A percentile compares a stretch with the other conserved stretches of the same genome.
These are phyloP conservation scores for Dryadula phaetusa DNA, from an alignment of 2,888 invertebrate species.

Conservation along the genomic window DNA sequence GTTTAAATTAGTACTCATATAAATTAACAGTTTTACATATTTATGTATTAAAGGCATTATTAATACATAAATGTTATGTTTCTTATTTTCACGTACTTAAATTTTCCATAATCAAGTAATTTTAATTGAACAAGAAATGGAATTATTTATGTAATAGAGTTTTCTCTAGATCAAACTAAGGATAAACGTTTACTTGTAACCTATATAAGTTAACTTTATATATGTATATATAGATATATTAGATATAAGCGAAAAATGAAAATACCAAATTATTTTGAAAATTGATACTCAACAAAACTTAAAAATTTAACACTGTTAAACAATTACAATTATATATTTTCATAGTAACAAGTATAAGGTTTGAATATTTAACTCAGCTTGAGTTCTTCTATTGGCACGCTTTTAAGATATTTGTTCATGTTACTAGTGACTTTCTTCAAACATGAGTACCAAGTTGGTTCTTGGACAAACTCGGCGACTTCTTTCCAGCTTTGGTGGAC, in stretches of 20 bases:
- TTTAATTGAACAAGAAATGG: too few species aligned
- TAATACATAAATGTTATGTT: too few species aligned
- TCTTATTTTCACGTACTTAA: too few species aligned
- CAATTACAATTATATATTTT: neutral
- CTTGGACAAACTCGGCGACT: slow-evolving; percentile 49
- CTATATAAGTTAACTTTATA: too few species aligned
- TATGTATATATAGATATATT: neutral
- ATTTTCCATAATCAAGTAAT: too few species aligned
- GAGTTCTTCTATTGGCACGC: slow-evolving; percentile 32
- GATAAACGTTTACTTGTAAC: too few species aligned
- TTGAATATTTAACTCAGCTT: slow-evolving; percentile 2
- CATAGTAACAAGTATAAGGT: neutral
- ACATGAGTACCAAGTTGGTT: slow-evolving; percentile 48
- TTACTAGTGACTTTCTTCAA: slow-evolving; percentile 50
- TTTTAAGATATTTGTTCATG: slow-evolving; percentile 50
- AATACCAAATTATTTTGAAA: neutral
- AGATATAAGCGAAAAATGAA: neutral
- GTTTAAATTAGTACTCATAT: too few species aligned
- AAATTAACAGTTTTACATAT: too few species aligned
- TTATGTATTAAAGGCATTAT: too few species aligned
- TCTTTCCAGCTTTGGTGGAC: slow-evolving; percentile 36
- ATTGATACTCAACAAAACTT: neutral
- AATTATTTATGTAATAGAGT: too few species aligned
- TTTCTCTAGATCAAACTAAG: too few species aligned
- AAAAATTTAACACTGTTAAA: neutral